Evolutionary conservation across 2,888 invertebrate genomes (phyloP), one percentile per base, ranked within the genome.

Genomic region (Ennomos fuscantarius): DNA sequence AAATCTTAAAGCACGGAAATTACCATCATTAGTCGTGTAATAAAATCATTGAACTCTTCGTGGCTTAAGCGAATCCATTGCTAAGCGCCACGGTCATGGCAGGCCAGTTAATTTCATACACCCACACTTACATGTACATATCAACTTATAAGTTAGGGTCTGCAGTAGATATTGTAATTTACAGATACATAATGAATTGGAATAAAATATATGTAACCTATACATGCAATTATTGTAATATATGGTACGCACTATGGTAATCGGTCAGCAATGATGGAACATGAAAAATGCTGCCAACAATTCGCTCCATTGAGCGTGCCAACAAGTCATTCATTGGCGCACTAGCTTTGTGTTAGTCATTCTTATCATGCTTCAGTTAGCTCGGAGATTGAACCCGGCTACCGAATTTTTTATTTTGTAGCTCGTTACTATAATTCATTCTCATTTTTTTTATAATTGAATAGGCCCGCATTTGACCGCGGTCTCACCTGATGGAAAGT

Each of bases 21-120:
- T 50, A 66, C 57, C 63, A 64, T 62, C 62, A 63, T 69, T 63
- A 67, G 48, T 44, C 48, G 53, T 50, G 44, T 66, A 66, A 68
- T 69, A 73, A 62, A 65, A 65, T 66, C 74, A 76, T 74, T 76
- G 72, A 78, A 76, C 74, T 77, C 69, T 68, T 62, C 62, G 61
- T 56, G 65, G 61, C 11, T 37, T 51, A 48, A 60, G 63, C 46
- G 63, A 68, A 65, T 65, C 68, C 69, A 66, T 73, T 62, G 63
- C 62, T 61, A 66, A 61, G 70, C 72, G 62, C 70, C 74, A 76
- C 65, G 73, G 75, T 72, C 74, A 75, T 72, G 72, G 74, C 64
- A 69, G 65, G 63, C 66, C 57, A 70, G 60, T 72, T 65, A 70
- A 72, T 68, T 6, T 24, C 68, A 65, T 57, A 71, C 64, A 66